These are phyloP conservation scores for Gortyna flavago DNA, from an alignment of 2,888 invertebrate genomes.

Conservation along the genomic window DNA sequence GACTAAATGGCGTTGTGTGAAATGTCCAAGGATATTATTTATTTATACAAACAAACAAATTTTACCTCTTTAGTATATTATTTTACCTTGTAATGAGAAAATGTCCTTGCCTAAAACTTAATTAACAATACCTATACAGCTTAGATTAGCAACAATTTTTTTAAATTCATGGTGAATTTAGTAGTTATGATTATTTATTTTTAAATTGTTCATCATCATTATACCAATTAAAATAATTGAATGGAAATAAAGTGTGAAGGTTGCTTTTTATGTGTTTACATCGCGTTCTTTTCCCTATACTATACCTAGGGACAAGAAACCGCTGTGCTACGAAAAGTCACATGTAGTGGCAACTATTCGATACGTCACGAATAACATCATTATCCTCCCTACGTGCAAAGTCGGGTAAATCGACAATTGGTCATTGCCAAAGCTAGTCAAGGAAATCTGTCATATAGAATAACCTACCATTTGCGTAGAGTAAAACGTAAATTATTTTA, in stretches of 20 bases:
- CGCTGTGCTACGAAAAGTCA: slow-evolving; percentile 24
- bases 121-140: background rate
- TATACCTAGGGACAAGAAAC: slow-evolving; percentile 5
- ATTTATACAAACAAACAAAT: too few relatives aligned
- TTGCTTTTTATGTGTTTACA: slow-evolving; percentile 16
- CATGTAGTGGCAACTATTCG: slow-evolving; percentile 17
- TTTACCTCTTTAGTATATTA: too few relatives aligned
- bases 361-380: slow-evolving; percentile 31
- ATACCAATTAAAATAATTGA: slow-evolving; percentile 30
- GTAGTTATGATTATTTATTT: background rate
- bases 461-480: slow-evolving; percentile 21
- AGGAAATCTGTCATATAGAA: slow-evolving; percentile 45
- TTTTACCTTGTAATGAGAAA: too few relatives aligned
- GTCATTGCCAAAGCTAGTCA: slow-evolving; percentile 58
- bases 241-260: slow-evolving; percentile 29
- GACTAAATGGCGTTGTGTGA: too few relatives aligned
- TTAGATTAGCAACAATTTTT: background rate
- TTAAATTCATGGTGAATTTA: background rate
- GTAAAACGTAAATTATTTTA: slow-evolving; percentile 10
- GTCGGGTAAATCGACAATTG: slow-evolving; percentile 56
- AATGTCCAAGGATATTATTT: too few relatives aligned
- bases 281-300: slow-evolving; percentile 2
- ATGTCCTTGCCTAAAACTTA: background rate
- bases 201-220: background rate
- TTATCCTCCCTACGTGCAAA: slow-evolving; percentile 60